Evolutionary conservation across 1,140 invertebrate genomes (phyloP).

Genomic region (Dolichoris vasculosae): DNA sequence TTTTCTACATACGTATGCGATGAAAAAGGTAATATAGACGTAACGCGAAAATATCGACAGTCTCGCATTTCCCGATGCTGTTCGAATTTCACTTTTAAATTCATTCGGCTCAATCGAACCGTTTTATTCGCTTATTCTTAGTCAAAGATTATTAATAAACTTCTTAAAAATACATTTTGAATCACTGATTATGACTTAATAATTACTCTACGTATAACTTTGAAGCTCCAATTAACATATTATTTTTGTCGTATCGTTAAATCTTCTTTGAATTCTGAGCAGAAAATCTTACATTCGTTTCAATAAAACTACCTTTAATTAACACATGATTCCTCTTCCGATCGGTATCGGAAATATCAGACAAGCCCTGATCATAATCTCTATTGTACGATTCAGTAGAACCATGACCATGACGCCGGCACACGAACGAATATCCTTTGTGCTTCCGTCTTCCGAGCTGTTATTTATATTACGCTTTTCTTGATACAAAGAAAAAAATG

Average conservation of each 20-base stretch:
- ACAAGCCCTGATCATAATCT: constrained; percentile 5
- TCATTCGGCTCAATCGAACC: background rate
- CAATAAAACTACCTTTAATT: constrained; percentile 4
- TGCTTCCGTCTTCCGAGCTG: constrained; percentile 8
- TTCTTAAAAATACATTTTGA: background rate
- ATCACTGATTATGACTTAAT: background rate
- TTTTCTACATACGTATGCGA: background rate
- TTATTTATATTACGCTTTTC: background rate
- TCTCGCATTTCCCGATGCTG: background rate
- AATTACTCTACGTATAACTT: background rate
- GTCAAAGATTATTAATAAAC: too few species aligned
- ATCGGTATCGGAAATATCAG: background rate
- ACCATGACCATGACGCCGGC: constrained; percentile 26
- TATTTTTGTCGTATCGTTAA: background rate
- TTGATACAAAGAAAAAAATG: background rate
- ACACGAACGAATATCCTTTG: background rate
- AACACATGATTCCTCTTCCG: background rate
- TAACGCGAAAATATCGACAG: background rate
- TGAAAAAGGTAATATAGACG: background rate
- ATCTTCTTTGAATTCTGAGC: background rate
- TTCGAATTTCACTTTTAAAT: background rate
- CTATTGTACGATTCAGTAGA: background rate
- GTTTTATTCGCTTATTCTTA: too few species aligned
- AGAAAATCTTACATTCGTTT: background rate
- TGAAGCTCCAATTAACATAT: background rate